A percentile compares a stretch with the other conserved stretches of the same genome.
phyloP scores from a whole-genome alignment of 1,140 invertebrate species.

The Mizuhopecten yessoensis region DNA sequence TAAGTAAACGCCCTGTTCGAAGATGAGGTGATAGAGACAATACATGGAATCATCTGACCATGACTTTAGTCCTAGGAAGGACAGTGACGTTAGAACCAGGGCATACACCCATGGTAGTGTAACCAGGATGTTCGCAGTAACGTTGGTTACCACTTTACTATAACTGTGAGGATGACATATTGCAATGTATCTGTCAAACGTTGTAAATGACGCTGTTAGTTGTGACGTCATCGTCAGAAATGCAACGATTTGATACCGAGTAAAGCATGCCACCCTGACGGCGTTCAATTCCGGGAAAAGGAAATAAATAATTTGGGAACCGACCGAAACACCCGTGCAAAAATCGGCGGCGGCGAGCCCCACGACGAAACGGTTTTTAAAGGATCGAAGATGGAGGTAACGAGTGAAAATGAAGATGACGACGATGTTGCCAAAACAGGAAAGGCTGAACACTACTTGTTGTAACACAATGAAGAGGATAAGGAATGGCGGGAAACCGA shows the following conservation, averaged over 20 bases:
- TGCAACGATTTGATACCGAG: constrained; percentile 56
- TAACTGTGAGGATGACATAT: constrained; percentile 61
- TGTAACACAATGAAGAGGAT: constrained; percentile 60
- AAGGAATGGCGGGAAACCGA: constrained; percentile 45
- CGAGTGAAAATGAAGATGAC: constrained; percentile 62
- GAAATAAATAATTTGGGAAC: constrained; percentile 61
- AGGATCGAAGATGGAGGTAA: constrained; percentile 52
- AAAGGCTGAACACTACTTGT: constrained; percentile 55
- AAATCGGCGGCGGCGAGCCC: constrained; percentile 65
- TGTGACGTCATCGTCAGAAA: constrained; percentile 58
- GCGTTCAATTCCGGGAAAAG: constrained; percentile 49
- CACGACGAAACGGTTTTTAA: constrained; percentile 64
- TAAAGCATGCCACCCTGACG: constrained; percentile 50
- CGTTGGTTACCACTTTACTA: constrained; percentile 51
- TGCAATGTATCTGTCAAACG: constrained; percentile 64
- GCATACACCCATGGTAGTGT: constrained; percentile 50
- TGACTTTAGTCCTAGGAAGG: constrained; percentile 58
- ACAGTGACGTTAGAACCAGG: background rate
- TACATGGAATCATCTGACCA: constrained; percentile 52
- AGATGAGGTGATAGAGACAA: constrained; percentile 48
- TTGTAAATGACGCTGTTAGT: constrained; percentile 59
- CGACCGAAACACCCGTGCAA: constrained; percentile 55
- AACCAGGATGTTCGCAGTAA: constrained; percentile 43
- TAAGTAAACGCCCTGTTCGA: constrained; percentile 42
- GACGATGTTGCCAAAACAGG: constrained; percentile 60